Conservation (phyloP, 2,113 vertebrate genomes). For the Petaurus breviceps region DNA sequence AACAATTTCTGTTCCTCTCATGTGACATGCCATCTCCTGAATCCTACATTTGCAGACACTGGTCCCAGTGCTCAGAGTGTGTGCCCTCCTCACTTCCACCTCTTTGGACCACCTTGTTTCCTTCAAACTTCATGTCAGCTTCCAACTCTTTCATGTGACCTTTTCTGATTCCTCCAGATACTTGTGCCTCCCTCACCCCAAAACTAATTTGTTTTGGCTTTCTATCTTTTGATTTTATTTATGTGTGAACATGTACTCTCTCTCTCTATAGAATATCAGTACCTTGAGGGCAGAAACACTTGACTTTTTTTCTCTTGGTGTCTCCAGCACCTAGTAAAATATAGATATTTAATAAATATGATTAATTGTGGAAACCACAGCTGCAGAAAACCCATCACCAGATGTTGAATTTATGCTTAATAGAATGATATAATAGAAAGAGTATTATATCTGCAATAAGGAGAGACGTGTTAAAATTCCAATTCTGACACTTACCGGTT, state of each 20-base stretch:
- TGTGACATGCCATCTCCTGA: neutral
- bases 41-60: neutral
- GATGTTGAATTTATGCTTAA: neutral
- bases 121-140: neutral
- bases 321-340: neutral
- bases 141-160: neutral
- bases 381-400: neutral
- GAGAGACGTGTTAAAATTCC: neutral
- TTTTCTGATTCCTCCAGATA: neutral
- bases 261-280: neutral
- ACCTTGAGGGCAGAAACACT: neutral
- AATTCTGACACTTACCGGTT: neutral
- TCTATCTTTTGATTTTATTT: neutral
- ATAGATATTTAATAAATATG: neutral
- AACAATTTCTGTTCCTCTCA: neutral
- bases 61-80: neutral
- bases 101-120: neutral
- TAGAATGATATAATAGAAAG: neutral
- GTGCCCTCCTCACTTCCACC: neutral
- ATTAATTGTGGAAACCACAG: neutral
- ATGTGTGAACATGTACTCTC: neutral
- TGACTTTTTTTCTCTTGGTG: neutral
- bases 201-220: neutral
- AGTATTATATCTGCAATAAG: neutral
- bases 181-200: neutral